Evolutionary conservation across 2,888 invertebrate species (phyloP).

Genomic region (Junonia oenone): DNA sequence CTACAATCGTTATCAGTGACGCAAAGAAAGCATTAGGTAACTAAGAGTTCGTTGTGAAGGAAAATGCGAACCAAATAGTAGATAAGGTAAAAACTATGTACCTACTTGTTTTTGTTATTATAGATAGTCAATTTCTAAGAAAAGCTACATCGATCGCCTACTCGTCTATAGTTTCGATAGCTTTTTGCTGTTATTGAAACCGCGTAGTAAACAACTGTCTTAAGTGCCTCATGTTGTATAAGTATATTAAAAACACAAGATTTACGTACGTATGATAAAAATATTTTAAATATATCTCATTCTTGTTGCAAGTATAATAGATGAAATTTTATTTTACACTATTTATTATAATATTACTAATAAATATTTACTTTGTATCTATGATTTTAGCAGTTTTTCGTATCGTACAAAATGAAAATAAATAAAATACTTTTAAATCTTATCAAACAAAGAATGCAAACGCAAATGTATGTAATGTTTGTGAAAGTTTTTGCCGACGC

Average conservation of each 20-base stretch:
- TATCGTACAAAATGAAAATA: neutral
- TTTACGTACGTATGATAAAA: neutral
- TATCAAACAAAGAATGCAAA: constrained; percentile 7
- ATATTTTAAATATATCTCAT: neutral
- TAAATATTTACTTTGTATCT: no score
- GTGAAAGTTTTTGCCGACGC: constrained; percentile 23
- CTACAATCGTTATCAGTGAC: constrained; percentile 27
- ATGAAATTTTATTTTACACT: no score
- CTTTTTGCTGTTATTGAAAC: neutral
- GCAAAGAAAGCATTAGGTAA: constrained; percentile 19
- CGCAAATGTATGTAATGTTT: constrained; percentile 4
- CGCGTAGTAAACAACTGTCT: neutral
- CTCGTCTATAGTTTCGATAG: neutral
- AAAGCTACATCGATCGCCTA: neutral
- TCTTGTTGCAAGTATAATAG: neutral
- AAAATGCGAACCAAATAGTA: constrained; percentile 14
- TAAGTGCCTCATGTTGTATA: neutral
- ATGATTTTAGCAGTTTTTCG: no score
- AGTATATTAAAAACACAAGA: neutral
- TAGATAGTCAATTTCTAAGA: constrained; percentile 5
- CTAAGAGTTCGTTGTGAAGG: constrained; percentile 1
- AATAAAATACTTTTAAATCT: constrained; percentile 4
- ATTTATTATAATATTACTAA: no score
- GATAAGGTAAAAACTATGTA: no score
- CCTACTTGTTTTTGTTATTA: constrained; percentile 4